Conservation (phyloP, 1,140 invertebrate species). For the Geopemphigus sp. region DNA sequence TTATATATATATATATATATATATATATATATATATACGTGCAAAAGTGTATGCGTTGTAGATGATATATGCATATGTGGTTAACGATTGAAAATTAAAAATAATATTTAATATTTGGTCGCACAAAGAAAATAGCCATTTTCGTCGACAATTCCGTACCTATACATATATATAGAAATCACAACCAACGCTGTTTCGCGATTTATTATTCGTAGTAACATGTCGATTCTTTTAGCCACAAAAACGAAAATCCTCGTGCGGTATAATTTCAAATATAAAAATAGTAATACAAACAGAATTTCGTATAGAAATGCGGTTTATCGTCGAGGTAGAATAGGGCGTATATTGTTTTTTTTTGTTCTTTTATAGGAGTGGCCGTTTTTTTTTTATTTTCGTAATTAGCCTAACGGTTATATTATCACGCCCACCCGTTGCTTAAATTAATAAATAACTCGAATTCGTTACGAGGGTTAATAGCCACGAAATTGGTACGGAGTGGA, state of each 20-base stretch:
- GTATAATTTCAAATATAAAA: no score
- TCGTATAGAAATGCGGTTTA: background rate
- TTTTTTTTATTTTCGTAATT: background rate
- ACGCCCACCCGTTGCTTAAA: no score
- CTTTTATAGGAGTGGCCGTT: background rate
- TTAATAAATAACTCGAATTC: no score
- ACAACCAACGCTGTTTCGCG: background rate
- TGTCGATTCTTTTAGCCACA: background rate
- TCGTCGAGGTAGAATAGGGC: background rate
- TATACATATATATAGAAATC: background rate
- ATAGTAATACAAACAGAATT: background rate
- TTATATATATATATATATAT: no score
- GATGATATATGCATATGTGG: no score
- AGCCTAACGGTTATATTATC: no score
- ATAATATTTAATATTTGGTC: background rate
- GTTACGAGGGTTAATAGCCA: no score
- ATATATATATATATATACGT: no score
- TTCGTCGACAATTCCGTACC: no score
- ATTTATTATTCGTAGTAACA: background rate
- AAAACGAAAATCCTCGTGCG: background rate
- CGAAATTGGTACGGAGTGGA: no score
- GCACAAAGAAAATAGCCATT: background rate
- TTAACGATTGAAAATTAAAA: background rate
- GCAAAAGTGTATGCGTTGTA: background rate
- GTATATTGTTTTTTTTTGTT: background rate